Percentiles rank a stretch among this genome's conserved stretches.
phyloP scores from a whole-genome alignment of 2,888 invertebrate species.

The Orthonychiurus folsomi region DNA sequence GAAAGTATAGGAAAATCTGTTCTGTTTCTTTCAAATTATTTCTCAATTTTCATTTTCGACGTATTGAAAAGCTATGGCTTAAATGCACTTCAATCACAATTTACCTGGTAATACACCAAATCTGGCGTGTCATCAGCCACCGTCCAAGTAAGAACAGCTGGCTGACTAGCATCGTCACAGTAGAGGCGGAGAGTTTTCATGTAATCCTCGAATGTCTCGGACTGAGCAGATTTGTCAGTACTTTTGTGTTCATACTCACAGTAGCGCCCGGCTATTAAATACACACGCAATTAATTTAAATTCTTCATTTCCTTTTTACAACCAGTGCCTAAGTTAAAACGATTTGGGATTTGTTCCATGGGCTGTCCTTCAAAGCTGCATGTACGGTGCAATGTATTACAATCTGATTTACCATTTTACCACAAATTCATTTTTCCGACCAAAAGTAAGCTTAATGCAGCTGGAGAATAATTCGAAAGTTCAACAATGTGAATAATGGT shows the following conservation, averaged over 20 bases:
- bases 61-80: background rate
- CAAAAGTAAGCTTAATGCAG: background rate
- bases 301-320: too few species aligned
- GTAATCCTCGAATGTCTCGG: slow-evolving; percentile 67
- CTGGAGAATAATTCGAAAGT: background rate
- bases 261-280: slow-evolving; percentile 64
- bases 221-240: slow-evolving; percentile 61
- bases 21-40: background rate
- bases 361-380: too few species aligned
- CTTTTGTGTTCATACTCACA: slow-evolving; percentile 80
- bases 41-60: too few species aligned
- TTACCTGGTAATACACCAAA: slow-evolving; percentile 78
- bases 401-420: background rate
- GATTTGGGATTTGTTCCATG: too few species aligned
- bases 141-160: slow-evolving; percentile 72
- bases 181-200: slow-evolving; percentile 63
- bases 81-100: too few species aligned
- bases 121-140: slow-evolving; percentile 76
- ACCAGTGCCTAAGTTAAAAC: too few species aligned
- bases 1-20: background rate
- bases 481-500: background rate
- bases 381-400: too few species aligned
- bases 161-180: slow-evolving; percentile 64
- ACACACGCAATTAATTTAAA: too few species aligned
- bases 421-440: background rate